Base-by-base conservation (phyloP, 2,113 vertebrate species). In the Ageneiosus marmoratus region DNA sequence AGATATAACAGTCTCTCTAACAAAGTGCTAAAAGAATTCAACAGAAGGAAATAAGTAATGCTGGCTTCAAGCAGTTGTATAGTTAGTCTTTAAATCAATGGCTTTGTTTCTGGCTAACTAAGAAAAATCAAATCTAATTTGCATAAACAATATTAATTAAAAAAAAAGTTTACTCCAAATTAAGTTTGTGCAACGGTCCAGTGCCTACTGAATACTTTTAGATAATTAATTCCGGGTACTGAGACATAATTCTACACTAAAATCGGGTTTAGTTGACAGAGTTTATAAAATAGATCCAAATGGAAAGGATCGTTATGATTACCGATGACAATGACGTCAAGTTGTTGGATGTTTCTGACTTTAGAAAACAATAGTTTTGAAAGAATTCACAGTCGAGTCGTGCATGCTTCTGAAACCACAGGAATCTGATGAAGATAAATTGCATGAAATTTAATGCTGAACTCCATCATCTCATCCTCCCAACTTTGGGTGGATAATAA, bases 351-450 rank as follows among this genome's bases (percentile, higher is more conserved):
- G 73, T 56, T n/a, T 67, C 41, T 37, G 74, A 79, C 37, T 72
- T 70, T 63, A 41, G 53, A 72, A 79, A 62, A 32, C 56, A 56
- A 37, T 16, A 5, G 60, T 70, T 67, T 44, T 34, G 50, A 32
- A 46, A 9, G 53, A 63, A 50, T 34, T 53, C 37, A 22, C 18
- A 24, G 32, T 44, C 51, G 48, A 79, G 48, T 63, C 20, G 41
- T 16, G 24, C 5, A 65, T 72, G 53, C 51, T 80, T 32, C 37
- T 82, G 29, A 62, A 78, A 63, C 62, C 65, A 37, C 16, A 10
- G 44, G 51, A 62, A 76, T 73, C 46, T 81, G 84, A 88, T 86
- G 84, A 88, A 87, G 89, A 89, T 77, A 85, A 86, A 88, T 83
- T 60, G 81, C 70, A 41, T 27, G 5, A 8, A 76, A 84, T 56